These are phyloP conservation scores for Nomada flava DNA, from an alignment of 2,888 invertebrate genomes.

Conservation along the genomic window DNA sequence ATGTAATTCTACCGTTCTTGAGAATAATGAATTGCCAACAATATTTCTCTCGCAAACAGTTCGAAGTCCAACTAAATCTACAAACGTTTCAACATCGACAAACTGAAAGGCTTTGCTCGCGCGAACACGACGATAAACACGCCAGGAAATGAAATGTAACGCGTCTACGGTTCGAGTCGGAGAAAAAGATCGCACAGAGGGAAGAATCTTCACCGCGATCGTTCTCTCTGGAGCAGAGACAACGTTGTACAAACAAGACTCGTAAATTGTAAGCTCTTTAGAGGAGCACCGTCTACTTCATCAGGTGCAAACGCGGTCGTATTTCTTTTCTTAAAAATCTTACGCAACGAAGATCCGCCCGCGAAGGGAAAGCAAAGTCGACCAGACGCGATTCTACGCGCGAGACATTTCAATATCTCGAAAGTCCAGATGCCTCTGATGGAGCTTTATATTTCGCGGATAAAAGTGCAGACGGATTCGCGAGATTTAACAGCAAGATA, in stretches of 20 bases:
- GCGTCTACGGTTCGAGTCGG: conserved; percentile 29
- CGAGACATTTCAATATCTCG: conserved; percentile 25
- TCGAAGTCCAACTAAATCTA: background rate
- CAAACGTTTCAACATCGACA: background rate
- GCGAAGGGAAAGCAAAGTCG: background rate
- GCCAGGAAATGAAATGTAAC: conserved; percentile 29
- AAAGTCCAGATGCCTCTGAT: background rate
- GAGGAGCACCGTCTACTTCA: conserved; percentile 68
- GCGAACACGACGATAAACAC: background rate
- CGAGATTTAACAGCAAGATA: background rate
- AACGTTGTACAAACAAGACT: conserved; percentile 72
- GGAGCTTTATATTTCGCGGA: conserved; percentile 3
- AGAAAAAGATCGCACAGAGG: conserved; percentile 10
- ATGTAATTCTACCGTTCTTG: no score
- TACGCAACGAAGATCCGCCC: conserved; percentile 15
- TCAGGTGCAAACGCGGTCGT: conserved; percentile 69
- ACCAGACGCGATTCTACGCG: background rate
- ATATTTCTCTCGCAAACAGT: no score
- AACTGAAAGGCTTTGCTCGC: background rate
- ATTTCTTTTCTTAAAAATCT: conserved; percentile 58
- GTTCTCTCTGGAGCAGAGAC: conserved; percentile 49
- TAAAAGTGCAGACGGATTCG: background rate
- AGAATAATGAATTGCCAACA: no score
- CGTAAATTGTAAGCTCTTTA: conserved; percentile 74
- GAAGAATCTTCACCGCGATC: conserved; percentile 61